Evolutionary conservation across 2,113 vertebrate species (phyloP), one percentile per base, ranked within the genome.

Genomic region (Melanerpes formicivorus): DNA sequence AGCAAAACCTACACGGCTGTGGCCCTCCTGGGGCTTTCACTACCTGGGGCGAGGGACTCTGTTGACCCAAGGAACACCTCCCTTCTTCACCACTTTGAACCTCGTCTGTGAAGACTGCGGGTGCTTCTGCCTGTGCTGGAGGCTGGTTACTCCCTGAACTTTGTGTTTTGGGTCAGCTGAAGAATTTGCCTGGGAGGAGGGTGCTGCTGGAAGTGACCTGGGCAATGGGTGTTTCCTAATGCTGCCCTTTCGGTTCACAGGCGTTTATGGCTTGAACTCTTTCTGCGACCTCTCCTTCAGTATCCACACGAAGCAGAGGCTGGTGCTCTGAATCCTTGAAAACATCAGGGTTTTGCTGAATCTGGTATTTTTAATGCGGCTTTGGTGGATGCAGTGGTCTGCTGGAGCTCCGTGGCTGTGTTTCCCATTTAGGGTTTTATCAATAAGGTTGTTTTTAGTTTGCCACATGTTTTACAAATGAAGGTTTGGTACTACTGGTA

Each of bases 141-240:
- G 89, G 71, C 76, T 60, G 44, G 60, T 88, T 92, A 88, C 78
- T 79, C 46, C 26, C 2, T 93, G 90, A 93, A 88, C 96, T 93
- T 59, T 73, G 83, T 88, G 92, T 48, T 93, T 90, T 81, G 90
- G 90, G 88, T 90, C 93, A 89, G 78, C 88, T 84, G 15, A 72
- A 23, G 90, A 91, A 93, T 92, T 90, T 54, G 59, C 73, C 18
- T 4, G 14, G 58, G 63, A 76, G 59, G 77, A 88, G 44, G 0
- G 76, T 48, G 80, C 73, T 56, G 91, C 84, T 70, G 87, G 87
- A 65, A 87, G 90, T 81, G 70, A 44, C 64, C 32, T 9, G 44
- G 48, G 75, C 73, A 2, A 4, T 15, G 90, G 62, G 54, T 48
- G 48, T 87, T 90, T 94, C 67, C 93, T 72, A 55, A 55, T 15